Base-by-base conservation (phyloP, 2,113 vertebrate genomes). In the Columbina picui region DNA sequence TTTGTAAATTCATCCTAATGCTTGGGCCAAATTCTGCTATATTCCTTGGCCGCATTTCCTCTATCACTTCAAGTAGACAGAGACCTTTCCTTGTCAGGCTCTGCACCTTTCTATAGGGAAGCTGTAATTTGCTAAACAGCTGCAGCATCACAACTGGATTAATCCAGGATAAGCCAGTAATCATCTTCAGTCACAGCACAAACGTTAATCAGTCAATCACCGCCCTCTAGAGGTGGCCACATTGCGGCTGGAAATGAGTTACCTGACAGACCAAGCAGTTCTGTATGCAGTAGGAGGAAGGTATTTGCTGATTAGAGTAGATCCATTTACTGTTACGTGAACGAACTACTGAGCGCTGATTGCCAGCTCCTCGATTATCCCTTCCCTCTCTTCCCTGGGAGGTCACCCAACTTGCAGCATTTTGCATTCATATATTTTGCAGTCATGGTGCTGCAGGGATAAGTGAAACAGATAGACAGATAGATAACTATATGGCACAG, bases 181-280 rank as follows among this genome's bases (percentile, higher is more conserved):
- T 7, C 64, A 9, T 11, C 56, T 32, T 30, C 16, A n/a, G 59
- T 2, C 1, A 4, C 20, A 49, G 82, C 59, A 9, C 71, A 14
- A 19, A 4, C 26, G 36, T 85, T 79, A 32, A 4, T 9, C 91
- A 52, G 93, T 26, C 89, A 7, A 2, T 93, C 83, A 52, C 52
- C 43, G 93, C 95, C 96, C 92, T 91, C 93, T 92, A 84, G 93
- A 86, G 94, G 93, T 7, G n/a, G 8, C 36, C 85, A 3, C 10
- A 0, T 7, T 3, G 60, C 0, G 5, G 6, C 2, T 17, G 65
- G n/a, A 8, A 5, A 3, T 1, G 8, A 17, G 30, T 16, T 52
- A 1, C 0, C 50, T 13, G 76, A 2, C 34, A 49, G 10, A 61
- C 36, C 0, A 0, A 39, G 34, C 10, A 1, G 1, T 39, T 47